Evolutionary conservation across 2,888 invertebrate genomes (phyloP).

Genomic region (Macaria liturata): DNA sequence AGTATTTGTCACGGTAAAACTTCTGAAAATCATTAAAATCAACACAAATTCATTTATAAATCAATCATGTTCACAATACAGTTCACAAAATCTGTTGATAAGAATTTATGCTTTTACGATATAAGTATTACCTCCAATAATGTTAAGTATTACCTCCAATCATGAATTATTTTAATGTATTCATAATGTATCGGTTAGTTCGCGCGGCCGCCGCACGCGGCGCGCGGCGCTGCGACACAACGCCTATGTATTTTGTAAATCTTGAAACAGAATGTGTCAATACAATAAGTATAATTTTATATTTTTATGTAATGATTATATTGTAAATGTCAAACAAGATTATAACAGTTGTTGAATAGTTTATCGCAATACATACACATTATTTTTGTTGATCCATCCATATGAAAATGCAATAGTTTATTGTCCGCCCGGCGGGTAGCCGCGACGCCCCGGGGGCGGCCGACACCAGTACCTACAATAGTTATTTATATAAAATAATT

Average conservation of each 20-base stretch:
- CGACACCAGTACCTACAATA: slow-evolving; percentile 70
- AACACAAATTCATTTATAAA: slow-evolving; percentile 1
- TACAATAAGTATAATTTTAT: slow-evolving; percentile 47
- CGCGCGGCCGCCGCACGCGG: no score
- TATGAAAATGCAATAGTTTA: slow-evolving; percentile 81
- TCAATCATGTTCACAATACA: slow-evolving; percentile 67
- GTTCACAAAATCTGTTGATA: slow-evolving; percentile 61
- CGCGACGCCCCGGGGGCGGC: not conserved
- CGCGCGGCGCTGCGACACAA: slow-evolving; percentile 3
- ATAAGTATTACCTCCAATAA: slow-evolving; percentile 80
- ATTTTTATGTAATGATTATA: slow-evolving; percentile 63
- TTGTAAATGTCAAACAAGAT: slow-evolving; percentile 74
- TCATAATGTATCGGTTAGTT: slow-evolving; percentile 33
- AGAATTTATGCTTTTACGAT: slow-evolving; percentile 62
- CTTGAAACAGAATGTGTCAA: slow-evolving; percentile 35
- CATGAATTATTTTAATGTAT: slow-evolving; percentile 64
- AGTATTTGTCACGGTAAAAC: not conserved
- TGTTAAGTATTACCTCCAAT: slow-evolving; percentile 79
- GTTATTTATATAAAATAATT: slow-evolving; percentile 70
- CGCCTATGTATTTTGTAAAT: slow-evolving; percentile 22
- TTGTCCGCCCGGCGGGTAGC: slow-evolving; percentile 29
- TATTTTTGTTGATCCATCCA: slow-evolving; percentile 79
- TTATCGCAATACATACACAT: slow-evolving; percentile 68
- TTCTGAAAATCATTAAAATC: not conserved
- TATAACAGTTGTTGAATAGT: slow-evolving; percentile 78